Base-by-base conservation (phyloP, 2,797 vertebrate species). In the Hozukius guyotensis region DNA sequence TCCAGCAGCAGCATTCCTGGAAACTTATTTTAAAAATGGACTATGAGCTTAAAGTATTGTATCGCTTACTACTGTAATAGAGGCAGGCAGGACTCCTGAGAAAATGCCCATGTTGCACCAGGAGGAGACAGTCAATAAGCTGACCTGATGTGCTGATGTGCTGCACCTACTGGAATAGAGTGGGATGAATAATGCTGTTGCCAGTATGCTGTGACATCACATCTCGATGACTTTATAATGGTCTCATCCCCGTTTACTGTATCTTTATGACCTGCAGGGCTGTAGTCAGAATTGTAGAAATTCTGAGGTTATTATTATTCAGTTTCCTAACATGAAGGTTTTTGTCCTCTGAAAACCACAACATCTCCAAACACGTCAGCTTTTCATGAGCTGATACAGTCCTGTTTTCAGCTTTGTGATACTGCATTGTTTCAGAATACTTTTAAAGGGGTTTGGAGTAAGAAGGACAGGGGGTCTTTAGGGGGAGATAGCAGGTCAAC, bases 11-110 rank as follows among this genome's bases (percentile, higher is more conserved):
- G 71, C 75, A 80, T 81, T 92, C 82, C 81, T 73, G 68, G 38
- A 82, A 46, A 59, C 80, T 85, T 88, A 86, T 88, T 91, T 87
- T 62, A 81, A 91, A 79, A 88, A 69, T n/a, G 18, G 59, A 79
- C 56, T 9, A 2, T 55, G 65, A 78, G 72, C 73, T 79, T 22
- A 36, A 70, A 69, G 70, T 82, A 67, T 81, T 79, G 31, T n/a
- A 64, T 73, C 0, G 0, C 22, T 55, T 5, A 55, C 1, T 71
- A 25, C 18, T 64, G 59, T 61, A 69, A 20, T 24, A 56, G 61
- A 72, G 29, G 2, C 42, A 14, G 42, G 16, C 27, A 78, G 1
- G 13, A 49, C 31, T 68, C 20, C 24, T 25, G 67, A 82, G 34
- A 75, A 72, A 77, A 53, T 42, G 75, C 7, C 61, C 49, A 14